Evolutionary conservation across 1,140 invertebrate species (phyloP), one percentile per base, ranked within the genome.

Genomic region (Colletes latitarsis): DNA sequence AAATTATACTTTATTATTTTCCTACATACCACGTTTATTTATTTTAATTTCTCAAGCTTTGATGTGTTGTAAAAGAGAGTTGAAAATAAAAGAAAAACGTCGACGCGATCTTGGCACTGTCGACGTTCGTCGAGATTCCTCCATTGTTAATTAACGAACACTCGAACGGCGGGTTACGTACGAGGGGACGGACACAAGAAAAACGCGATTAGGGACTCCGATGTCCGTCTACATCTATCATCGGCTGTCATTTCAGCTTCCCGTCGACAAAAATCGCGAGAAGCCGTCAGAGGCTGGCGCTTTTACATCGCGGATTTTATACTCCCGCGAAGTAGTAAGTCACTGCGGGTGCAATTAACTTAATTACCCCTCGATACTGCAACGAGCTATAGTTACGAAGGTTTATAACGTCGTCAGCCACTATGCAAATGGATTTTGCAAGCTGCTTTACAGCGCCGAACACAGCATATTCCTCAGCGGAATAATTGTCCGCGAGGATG

Each of bases 301-400:
- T 64, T 75, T 62, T 68, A 62, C 43, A 39, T 19, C 62, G 21
- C 21, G 19, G 60, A n/a, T 71, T 84, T 81, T 72, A 81, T 68
- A 70, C 73, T 10, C 49, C 43, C 53, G 79, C 60, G 74, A 82
- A 64, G 66, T 58, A 72, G 78, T 78, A 83, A 88, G 84, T 84
- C 77, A 81, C 82, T 58, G 57, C 55, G 55, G 72, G 76, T 63
- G 84, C 81, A 85, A 89, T 89, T 87, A 88, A 88, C 82, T 89
- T 89, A 89, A 89, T 89, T 89, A 89, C 81, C 75, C 57, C 75
- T 84, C 77, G 77, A 88, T 88, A 88, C 73, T 49, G 63, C 72
- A 72, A 73, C 53, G 71, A 71, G 41, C 79, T 78, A 53, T 68
- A 62, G 69, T 55, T 63, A 64, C 67, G 81, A 66, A 85, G 53